These are phyloP conservation scores for Anarhynchus alexandrinus DNA, from an alignment of 2,113 vertebrate genomes.

Conservation along the genomic window DNA sequence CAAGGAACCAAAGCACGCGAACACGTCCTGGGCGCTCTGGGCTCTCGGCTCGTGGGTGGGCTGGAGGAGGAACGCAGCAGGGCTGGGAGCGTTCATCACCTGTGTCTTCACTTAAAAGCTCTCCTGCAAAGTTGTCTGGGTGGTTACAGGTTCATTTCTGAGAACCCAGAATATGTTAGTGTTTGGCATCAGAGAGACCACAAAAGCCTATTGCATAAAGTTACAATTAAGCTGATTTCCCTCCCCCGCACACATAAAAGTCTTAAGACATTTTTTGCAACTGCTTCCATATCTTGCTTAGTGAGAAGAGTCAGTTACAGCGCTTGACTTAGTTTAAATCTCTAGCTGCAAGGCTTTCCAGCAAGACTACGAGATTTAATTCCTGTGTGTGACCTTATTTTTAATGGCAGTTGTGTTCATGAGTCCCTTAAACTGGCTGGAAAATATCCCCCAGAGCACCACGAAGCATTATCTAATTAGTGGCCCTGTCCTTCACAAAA, in stretches of 20 bases:
- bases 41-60: not conserved
- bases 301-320: not conserved
- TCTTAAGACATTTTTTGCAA: not conserved
- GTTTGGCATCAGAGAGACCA: not conserved
- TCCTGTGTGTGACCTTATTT: not conserved
- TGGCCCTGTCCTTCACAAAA: not conserved
- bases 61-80: not conserved
- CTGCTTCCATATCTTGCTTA: not conserved
- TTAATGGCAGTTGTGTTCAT: not conserved
- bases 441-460: not conserved
- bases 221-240: not conserved
- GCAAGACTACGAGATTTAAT: accelerated
- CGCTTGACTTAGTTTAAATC: not conserved
- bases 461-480: not conserved
- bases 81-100: not conserved
- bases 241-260: not conserved
- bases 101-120: not conserved
- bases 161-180: not conserved
- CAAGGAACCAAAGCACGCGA: not conserved
- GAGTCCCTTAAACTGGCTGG: not conserved
- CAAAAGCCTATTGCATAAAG: not conserved
- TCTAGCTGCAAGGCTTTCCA: not conserved
- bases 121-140: not conserved
- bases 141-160: not conserved
- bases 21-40: accelerated